Evolutionary conservation across 2,797 vertebrate genomes (phyloP), one percentile per base, ranked within the genome.

Genomic region (Lagodon rhomboides): DNA sequence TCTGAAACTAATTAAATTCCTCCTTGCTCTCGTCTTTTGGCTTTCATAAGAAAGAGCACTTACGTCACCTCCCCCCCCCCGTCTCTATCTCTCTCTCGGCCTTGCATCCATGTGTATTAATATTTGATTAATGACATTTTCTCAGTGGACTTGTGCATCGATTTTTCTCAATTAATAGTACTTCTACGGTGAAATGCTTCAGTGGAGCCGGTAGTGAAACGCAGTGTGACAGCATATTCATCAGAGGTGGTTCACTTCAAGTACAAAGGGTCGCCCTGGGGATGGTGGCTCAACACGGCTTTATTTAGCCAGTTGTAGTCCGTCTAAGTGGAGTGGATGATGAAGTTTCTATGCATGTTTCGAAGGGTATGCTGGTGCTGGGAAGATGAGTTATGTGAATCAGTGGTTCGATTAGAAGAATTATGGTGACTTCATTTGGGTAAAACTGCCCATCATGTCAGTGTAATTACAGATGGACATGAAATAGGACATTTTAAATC

Each of bases 1-100:
- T 75, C 70, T 60, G 15, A 65, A 74, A 58, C 55, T 25, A 85
- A 89, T 91, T 80, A 0, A 51, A 85, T 90, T 60, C 12, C 30
- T 64, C 34, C 23, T 59, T 38, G n/a, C 0, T n/a, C 20, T 47
- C 2, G 16, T 69, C 53, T 80, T 64, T 78, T 72, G 47, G 50
- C 64, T 75, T 74, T 66, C 46, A 41, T 34, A 71, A 10, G 34
- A 68, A 44, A 73, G 68, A 74, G 84, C 76, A 63, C 81, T 87
- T 65, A 75, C 47, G 47, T 54, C 51, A 54, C 13, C 51, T 20
- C 20, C 46, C 38, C 51, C 20, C 13, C 3, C 9, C 5, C 7
- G 5, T 34, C 30, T 5, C 1, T 15, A 51, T 62, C 51, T 22
- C 20, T 49, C 38, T 51, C 20, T 16, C 3, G 50, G 63, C 17